These are phyloP conservation scores for Ostrea edulis DNA, from an alignment of 1,140 invertebrate species.

Conservation along the genomic window DNA sequence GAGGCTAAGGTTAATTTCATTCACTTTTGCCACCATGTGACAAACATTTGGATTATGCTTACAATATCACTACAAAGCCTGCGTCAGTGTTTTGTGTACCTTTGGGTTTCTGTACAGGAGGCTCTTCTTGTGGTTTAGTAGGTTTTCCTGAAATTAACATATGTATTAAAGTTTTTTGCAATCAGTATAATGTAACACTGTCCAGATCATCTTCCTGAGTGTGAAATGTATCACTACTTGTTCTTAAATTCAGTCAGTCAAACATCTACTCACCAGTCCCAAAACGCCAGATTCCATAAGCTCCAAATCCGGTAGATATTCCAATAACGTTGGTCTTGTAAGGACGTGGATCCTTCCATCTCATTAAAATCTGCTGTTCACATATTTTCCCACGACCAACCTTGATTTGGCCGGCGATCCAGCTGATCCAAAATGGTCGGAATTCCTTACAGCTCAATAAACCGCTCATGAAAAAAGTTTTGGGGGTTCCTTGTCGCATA, in stretches of 20 bases:
- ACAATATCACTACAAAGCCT: too few relatives aligned
- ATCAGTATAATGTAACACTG: background rate
- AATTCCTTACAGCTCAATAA: slow-evolving; percentile 52
- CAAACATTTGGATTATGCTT: too few relatives aligned
- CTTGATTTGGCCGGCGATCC: slow-evolving; percentile 53
- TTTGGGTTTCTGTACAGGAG: background rate
- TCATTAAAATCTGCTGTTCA: slow-evolving; percentile 55
- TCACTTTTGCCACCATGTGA: too few relatives aligned
- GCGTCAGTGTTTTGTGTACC: background rate
- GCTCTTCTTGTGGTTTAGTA: background rate
- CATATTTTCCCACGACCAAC: slow-evolving; percentile 60
- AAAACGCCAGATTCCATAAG: slow-evolving; percentile 63
- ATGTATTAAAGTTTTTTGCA: background rate
- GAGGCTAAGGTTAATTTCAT: background rate
- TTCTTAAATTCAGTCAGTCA: background rate
- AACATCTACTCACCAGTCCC: slow-evolving; percentile 31
- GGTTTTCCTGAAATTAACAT: background rate
- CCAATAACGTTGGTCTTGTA: slow-evolving; percentile 59
- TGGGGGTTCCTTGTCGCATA: slow-evolving; percentile 48
- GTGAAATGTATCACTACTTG: background rate
- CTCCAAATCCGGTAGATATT: slow-evolving; percentile 63
- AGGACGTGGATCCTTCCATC: slow-evolving; percentile 59
- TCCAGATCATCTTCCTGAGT: background rate
- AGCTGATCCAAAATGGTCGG: slow-evolving; percentile 64
- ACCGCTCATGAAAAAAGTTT: background rate